Base-by-base conservation (phyloP, 2,888 invertebrate genomes). In the Ophioninae sp. region DNA sequence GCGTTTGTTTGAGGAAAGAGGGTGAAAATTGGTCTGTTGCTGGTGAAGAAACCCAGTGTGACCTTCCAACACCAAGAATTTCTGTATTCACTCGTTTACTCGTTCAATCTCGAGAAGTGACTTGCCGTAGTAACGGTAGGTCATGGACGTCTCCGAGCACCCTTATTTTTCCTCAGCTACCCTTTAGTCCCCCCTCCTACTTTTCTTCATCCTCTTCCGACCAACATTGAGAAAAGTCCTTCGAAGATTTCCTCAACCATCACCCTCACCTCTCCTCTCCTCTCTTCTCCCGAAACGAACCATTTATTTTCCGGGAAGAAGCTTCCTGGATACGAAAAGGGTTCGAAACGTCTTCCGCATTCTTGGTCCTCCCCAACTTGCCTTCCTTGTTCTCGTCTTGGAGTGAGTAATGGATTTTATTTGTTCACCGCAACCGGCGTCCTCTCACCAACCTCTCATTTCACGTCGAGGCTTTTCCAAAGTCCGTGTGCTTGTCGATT, bases 391-490 rank as follows among this genome's bases (percentile, higher is more conserved):
- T 56, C 77, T 72, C 68, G 20, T 83, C 44, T 39, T 88, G 90
- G 90, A 86, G 88, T 91, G 92, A 90, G 91, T 92, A 92, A 92
- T 92, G 92, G 92, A 85, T 92, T 92, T 92, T 91, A 91, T 91
- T 91, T 91, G 92, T 91, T 89, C 89, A 88, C 89, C 85, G 85
- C 87, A 88, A 86, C 86, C 82, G 79, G 80, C 87, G 82, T 86
- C 83, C 85, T 87, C 84, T 85, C 87, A 79, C 87, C 86, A 85
- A 69, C 73, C 75, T 88, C 82, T 88, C 86, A 85, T 85, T 86
- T 87, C 67, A 59, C 74, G 65, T 74, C 78, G 71, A 81, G 78
- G 65, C 71, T 79, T 84, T 77, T 51, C 44, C 9, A 20, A 51
- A 68, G n/a, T 76, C 72, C 51, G 37, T 37, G 64, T 61, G 44